phyloP scores from a whole-genome alignment of 1,140 invertebrate species.

The Alviniconcha marisindica region DNA sequence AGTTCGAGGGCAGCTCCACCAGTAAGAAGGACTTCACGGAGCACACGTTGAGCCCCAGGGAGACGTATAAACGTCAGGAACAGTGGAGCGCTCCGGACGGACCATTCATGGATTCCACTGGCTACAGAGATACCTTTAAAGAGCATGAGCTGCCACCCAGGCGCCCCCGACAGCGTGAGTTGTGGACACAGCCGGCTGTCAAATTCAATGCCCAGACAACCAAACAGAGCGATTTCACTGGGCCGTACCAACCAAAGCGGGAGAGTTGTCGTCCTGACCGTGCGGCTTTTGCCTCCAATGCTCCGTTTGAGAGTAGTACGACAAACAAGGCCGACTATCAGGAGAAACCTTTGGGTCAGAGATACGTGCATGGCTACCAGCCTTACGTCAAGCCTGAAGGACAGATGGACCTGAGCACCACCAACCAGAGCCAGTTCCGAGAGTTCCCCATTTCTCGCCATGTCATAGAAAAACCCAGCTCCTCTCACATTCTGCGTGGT shows the following conservation, averaged over 20 bases:
- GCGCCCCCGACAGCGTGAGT: constrained; percentile 11
- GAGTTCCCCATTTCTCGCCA: constrained; percentile 23
- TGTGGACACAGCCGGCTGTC: constrained; percentile 25
- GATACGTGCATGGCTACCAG: not conserved
- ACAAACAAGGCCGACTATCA: constrained; percentile 30
- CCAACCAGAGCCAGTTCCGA: constrained; percentile 28
- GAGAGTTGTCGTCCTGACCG: constrained; percentile 36
- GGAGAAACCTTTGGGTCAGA: constrained; percentile 17
- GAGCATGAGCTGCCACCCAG: constrained; percentile 38
- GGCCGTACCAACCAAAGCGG: constrained; percentile 34
- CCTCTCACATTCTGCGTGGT: constrained; percentile 41
- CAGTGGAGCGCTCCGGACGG: constrained; percentile 17
- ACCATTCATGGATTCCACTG: constrained; percentile 38
- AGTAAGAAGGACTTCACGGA: constrained; percentile 41
- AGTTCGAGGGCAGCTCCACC: constrained; percentile 43
- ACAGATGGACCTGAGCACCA: constrained; percentile 46
- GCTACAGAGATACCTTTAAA: constrained; percentile 45
- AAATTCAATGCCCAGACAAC: constrained; percentile 36
- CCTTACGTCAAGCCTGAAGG: constrained; percentile 43
- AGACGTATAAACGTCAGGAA: constrained; percentile 28
- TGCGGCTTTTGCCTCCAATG: constrained; percentile 26
- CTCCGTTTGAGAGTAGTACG: constrained; percentile 29
- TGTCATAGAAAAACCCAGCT: constrained; percentile 32
- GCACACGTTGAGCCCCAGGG: constrained; percentile 29
- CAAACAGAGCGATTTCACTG: constrained; percentile 23